Evolutionary conservation across 2,888 invertebrate species (phyloP).

Genomic region (Tryphoninae sp.): DNA sequence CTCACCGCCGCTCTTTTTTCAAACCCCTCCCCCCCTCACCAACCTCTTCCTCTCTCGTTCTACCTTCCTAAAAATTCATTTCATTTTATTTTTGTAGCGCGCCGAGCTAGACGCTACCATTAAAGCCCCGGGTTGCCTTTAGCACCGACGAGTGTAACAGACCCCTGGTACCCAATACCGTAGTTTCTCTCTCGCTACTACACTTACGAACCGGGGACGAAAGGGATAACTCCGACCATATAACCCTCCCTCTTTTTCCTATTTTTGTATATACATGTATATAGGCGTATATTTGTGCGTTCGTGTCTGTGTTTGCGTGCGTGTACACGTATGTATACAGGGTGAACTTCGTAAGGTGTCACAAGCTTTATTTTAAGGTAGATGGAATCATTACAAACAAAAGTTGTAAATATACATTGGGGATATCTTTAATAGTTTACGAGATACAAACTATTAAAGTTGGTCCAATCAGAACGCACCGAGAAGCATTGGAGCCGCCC

Average conservation of each 20-base stretch:
- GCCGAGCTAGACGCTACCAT: slow-evolving; percentile 55
- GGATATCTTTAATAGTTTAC: no score
- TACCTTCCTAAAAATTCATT: slow-evolving; percentile 55
- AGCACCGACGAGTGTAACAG: slow-evolving; percentile 6
- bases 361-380: no score
- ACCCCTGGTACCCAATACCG: slow-evolving; percentile 23
- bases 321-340: background rate
- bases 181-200: slow-evolving; percentile 44
- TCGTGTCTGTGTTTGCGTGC: slow-evolving; percentile 7
- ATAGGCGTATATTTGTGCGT: background rate
- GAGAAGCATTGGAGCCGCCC: no score
- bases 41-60: slow-evolving; percentile 28
- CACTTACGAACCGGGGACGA: slow-evolving; percentile 53
- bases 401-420: no score
- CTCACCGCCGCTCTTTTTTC: no score
- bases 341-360: no score
- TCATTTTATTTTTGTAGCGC: slow-evolving; percentile 52
- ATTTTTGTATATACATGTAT: background rate
- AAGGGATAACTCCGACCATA: slow-evolving; percentile 22
- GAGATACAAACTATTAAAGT: no score
- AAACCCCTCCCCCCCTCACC: no score
- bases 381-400: no score
- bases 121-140: slow-evolving; percentile 39
- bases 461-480: no score
- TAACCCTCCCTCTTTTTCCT: background rate